Evolutionary conservation across 2,888 invertebrate genomes (phyloP), one percentile per base, ranked within the genome.

Genomic region (Amorpha juglandis): DNA sequence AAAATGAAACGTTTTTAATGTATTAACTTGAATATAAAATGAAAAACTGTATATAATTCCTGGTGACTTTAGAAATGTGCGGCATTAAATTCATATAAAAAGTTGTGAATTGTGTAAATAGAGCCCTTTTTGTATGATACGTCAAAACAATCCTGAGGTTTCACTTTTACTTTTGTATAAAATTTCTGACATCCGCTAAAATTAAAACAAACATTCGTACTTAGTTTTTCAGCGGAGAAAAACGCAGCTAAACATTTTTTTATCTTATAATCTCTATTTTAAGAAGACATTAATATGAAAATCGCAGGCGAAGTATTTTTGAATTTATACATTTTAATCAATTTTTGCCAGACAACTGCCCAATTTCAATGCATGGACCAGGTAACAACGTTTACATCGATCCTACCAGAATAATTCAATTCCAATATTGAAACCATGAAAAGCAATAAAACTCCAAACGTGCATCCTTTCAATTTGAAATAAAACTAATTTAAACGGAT

Each of bases 391-490:
- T 58, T 38, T 38, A 16, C 1, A 42, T 58, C 19, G 12, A 42
- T 42, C 11, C 38, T 19, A 42, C 19, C 19, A 58, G 19, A 58
- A 58, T 38, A 58, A 21, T 58, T 42, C 58, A 58, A 58, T 58
- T 21, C 38, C 19, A 42, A 58, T 58, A 58, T 38, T 12, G 58
- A 58, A 58, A 38, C 58, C 21, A 42, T 42, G 11, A 19, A 58
- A 38, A 42, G 58, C 19, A 58, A 58, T 42, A 58, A 58, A 58
- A 19, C 16, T 58, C 38, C 58, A 58, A 48, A 42, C 38, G 35
- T 19, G 42, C 58, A 58, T 42, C 19, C 58, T 16, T 11, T 38
- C 38, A 58, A 38, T 58, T 58, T 38, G n/a, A n/a, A n/a, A n/a
- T n/a, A n/a, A n/a, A n/a, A n/a, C n/a, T n/a, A n/a, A n/a, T n/a